A percentile compares a stretch with the other conserved stretches of the same genome.
Evolutionary conservation across 1,140 invertebrate species (phyloP).

Genomic region (Notospermus geniculatus): DNA sequence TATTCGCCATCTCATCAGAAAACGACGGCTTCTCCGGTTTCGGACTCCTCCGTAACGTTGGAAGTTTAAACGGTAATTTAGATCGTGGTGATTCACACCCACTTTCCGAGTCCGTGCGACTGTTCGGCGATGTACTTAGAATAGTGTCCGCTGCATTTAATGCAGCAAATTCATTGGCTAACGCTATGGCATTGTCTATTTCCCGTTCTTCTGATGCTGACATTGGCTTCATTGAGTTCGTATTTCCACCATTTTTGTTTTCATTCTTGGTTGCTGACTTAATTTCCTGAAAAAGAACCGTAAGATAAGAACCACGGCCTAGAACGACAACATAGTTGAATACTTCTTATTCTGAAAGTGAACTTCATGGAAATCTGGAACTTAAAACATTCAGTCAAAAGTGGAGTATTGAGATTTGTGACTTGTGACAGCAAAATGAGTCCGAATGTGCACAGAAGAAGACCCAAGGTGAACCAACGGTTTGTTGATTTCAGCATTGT

Average conservation of each 20-base stretch:
- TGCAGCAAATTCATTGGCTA: constrained; percentile 85
- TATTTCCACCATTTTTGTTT: constrained; percentile 1
- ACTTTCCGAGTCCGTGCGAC: constrained; percentile 36
- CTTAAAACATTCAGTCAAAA: too few species aligned
- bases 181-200: constrained; percentile 88
- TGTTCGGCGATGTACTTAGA: constrained; percentile 19
- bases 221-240: constrained; percentile 74
- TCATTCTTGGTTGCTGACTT: constrained; percentile 4
- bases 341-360: too few species aligned
- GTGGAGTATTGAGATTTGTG: too few species aligned
- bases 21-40: constrained; percentile 55
- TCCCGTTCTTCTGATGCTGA: constrained; percentile 89
- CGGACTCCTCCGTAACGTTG: constrained; percentile 49
- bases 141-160: constrained; percentile 17
- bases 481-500: too few species aligned
- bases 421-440: too few species aligned
- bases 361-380: too few species aligned
- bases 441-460: too few species aligned
- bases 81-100: constrained; percentile 64
- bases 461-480: too few species aligned
- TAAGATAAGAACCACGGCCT: too few species aligned
- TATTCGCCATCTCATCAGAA: constrained; percentile 54
- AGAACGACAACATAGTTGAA: too few species aligned
- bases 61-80: constrained; percentile 82
- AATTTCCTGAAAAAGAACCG: constrained; percentile 5